These are phyloP conservation scores for Rhabdornis inornatus DNA, from an alignment of 2,113 vertebrate species.

Conservation along the genomic window DNA sequence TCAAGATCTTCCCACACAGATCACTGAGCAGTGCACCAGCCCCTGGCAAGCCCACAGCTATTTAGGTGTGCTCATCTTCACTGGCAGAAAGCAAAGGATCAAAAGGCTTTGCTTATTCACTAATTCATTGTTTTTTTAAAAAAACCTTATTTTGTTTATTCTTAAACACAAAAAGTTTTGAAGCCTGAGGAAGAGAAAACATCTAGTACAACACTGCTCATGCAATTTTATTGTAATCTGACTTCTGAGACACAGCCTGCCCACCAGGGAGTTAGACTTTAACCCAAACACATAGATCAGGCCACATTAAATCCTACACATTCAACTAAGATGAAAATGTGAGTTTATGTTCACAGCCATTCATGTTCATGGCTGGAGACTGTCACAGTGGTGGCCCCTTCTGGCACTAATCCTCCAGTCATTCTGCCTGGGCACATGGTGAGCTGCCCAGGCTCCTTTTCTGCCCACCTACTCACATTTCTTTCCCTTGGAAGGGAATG, in stretches of 20 bases:
- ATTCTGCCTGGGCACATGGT: background rate
- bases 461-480: background rate
- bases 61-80: background rate
- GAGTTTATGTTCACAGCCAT: background rate
- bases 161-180: background rate
- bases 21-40: background rate
- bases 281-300: background rate
- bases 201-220: background rate
- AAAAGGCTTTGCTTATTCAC: background rate
- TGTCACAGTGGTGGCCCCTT: background rate
- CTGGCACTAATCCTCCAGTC: background rate
- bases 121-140: background rate
- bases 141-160: background rate
- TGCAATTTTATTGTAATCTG: background rate
- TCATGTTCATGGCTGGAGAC: background rate
- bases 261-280: background rate
- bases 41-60: background rate
- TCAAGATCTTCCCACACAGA: background rate
- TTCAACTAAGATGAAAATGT: background rate
- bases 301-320: background rate
- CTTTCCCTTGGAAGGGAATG: background rate
- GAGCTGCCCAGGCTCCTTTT: background rate
- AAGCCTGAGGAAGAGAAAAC: background rate
- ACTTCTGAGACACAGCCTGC: background rate
- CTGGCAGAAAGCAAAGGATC: background rate